Conservation (phyloP, 2,797 vertebrate genomes). For the Peromyscus eremicus region DNA sequence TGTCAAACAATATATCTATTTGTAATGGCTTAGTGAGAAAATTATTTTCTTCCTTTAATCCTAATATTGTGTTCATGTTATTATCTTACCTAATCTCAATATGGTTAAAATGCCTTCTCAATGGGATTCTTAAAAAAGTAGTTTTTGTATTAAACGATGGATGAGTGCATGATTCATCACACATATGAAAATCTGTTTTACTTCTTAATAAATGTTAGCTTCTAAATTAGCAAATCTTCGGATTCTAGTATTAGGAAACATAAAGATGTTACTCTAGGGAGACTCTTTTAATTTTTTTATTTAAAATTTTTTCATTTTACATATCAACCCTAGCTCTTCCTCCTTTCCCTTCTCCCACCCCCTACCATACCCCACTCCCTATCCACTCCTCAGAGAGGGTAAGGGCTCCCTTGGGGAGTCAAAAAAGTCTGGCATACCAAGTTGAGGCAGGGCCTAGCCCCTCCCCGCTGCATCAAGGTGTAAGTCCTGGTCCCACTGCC, state of each 20-base stretch:
- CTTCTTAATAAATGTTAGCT: slow-evolving; percentile 76
- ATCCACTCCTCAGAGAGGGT: no score
- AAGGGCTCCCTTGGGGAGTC: no score
- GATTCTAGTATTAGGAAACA: slow-evolving; percentile 55
- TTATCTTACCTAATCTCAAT: slow-evolving; percentile 68
- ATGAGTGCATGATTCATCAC: slow-evolving; percentile 74
- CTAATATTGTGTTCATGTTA: slow-evolving; percentile 75
- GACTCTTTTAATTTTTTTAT: not conserved
- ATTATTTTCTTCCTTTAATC: slow-evolving; percentile 75
- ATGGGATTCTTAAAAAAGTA: slow-evolving; percentile 65
- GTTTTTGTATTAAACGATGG: slow-evolving; percentile 39
- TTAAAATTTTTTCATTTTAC: no score
- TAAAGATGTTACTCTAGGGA: slow-evolving; percentile 22
- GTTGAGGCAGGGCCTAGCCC: no score
- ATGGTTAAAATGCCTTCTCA: slow-evolving; percentile 78
- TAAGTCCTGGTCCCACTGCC: no score
- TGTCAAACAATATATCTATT: slow-evolving; percentile 37
- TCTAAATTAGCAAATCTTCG: slow-evolving; percentile 55
- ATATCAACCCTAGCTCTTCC: no score
- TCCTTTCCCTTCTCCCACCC: no score
- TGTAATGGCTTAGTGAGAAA: slow-evolving; percentile 78
- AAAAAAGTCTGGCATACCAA: no score
- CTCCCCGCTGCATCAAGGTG: no score
- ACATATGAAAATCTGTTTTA: slow-evolving; percentile 77
- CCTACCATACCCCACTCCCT: no score